Conservation (phyloP, 2,888 invertebrate genomes). For the Himalopsyche japonica region DNA sequence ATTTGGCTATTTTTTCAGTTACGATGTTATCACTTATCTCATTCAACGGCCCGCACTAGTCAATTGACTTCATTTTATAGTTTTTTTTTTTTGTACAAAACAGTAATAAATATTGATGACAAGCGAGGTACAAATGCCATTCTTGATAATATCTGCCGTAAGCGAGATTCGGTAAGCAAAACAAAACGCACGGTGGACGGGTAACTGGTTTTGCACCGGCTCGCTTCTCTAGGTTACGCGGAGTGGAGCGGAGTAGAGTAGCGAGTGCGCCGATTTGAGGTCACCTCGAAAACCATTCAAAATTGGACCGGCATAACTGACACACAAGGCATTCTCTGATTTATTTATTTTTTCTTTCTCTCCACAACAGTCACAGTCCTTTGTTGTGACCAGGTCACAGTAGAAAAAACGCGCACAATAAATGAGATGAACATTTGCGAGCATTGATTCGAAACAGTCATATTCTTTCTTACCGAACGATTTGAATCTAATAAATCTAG, state of each 20-base stretch:
- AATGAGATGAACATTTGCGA: too few species aligned
- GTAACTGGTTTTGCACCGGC: background rate
- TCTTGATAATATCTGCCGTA: background rate
- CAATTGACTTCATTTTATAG: too few species aligned
- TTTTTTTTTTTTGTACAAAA: too few species aligned
- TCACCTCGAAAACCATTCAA: conserved; percentile 38
- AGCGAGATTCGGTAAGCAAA: background rate
- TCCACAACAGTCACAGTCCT: background rate
- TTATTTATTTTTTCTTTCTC: conserved; percentile 8
- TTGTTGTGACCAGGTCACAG: background rate
- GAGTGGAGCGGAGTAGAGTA: background rate
- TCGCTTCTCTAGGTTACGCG: background rate
- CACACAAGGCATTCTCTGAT: conserved; percentile 30
- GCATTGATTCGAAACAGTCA: too few species aligned
- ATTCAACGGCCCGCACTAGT: too few species aligned
- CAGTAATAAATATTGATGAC: too few species aligned
- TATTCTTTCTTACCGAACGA: too few species aligned
- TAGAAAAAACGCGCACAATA: too few species aligned
- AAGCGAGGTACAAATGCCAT: too few species aligned
- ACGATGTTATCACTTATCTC: too few species aligned
- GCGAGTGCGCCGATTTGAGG: conserved; percentile 34
- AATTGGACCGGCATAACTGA: conserved; percentile 30
- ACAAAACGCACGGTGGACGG: background rate
- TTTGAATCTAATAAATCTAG: too few species aligned
- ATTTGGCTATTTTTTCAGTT: too few species aligned